Evolutionary conservation across 2,888 invertebrate species (phyloP).

Genomic region (Drosophila mimetica): DNA sequence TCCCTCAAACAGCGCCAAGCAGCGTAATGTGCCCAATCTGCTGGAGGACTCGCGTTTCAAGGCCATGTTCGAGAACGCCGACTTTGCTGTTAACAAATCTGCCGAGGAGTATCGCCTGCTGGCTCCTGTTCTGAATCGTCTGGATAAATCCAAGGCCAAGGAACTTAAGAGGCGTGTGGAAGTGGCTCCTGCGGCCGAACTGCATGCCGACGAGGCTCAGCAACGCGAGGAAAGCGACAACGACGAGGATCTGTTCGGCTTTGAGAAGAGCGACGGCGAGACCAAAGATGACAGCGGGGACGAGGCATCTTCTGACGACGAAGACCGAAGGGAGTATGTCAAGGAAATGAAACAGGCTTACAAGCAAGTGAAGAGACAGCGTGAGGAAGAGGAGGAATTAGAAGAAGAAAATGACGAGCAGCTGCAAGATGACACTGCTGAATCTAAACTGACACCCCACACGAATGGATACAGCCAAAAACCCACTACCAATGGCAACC

Average conservation of each 20-base stretch:
- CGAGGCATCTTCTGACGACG: slow-evolving; percentile 88
- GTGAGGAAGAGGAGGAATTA: slow-evolving; percentile 73
- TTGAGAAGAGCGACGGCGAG: slow-evolving; percentile 82
- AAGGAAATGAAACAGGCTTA: slow-evolving; percentile 91
- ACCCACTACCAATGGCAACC: slow-evolving; percentile 25
- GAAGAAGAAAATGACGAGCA: slow-evolving; percentile 78
- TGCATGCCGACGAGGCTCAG: slow-evolving; percentile 83
- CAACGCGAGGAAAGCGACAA: slow-evolving; percentile 82
- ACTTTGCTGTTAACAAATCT: slow-evolving; percentile 95
- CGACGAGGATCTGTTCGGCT: slow-evolving; percentile 84
- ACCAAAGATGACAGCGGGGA: slow-evolving; percentile 85
- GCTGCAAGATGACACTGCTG: slow-evolving; percentile 54
- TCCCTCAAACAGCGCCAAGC: slow-evolving; percentile 83
- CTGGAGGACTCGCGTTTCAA: slow-evolving; percentile 95
- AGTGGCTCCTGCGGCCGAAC: slow-evolving; percentile 85
- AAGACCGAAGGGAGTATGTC: slow-evolving; percentile 92
- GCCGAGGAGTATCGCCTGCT: slow-evolving; percentile 94
- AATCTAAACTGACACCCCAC: slow-evolving; percentile 34
- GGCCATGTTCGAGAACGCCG: slow-evolving; percentile 95
- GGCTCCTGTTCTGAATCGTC: slow-evolving; percentile 94
- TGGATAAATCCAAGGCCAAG: slow-evolving; percentile 89
- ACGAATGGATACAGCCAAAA: slow-evolving; percentile 30
- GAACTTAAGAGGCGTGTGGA: slow-evolving; percentile 86
- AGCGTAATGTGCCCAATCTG: slow-evolving; percentile 88
- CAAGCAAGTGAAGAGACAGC: slow-evolving; percentile 84